Conservation (phyloP, 2,113 vertebrate genomes). For the Pteropus alecto region DNA sequence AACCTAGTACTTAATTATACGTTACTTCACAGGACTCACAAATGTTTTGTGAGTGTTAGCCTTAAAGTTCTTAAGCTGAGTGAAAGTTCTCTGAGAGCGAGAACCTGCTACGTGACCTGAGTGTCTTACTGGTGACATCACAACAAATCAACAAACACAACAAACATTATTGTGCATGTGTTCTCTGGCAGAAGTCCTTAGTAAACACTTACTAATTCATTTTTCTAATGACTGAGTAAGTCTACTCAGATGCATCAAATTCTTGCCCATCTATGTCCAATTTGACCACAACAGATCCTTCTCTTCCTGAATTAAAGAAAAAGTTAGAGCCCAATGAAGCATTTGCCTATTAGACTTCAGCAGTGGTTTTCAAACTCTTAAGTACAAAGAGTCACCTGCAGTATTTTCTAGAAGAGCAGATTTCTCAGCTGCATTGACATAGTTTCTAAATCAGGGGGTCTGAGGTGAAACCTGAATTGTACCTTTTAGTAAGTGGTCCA, state of each 20-base stretch:
- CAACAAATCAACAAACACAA: background rate
- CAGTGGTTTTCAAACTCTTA: background rate
- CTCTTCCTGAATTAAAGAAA: background rate
- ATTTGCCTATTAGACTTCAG: background rate
- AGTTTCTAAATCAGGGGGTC: background rate
- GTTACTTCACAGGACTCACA: background rate
- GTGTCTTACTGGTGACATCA: background rate
- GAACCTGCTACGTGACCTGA: background rate
- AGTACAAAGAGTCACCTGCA: background rate
- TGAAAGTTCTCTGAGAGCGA: background rate
- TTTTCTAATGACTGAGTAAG: background rate
- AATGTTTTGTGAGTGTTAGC: background rate
- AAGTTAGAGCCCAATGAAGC: background rate
- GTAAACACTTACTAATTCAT: background rate
- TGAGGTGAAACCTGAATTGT: background rate
- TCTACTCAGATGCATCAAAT: background rate
- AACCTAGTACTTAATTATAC: background rate
- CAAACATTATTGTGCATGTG: background rate
- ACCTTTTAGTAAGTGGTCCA: background rate
- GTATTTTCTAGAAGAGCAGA: constrained; percentile 21
- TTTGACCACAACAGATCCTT: background rate
- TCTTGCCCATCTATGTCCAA: background rate
- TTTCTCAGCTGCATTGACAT: background rate
- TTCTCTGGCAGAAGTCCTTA: background rate
- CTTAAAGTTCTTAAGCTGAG: background rate